Evolutionary conservation across 2,113 vertebrate species (phyloP).

Genomic region (Passer montanus): DNA sequence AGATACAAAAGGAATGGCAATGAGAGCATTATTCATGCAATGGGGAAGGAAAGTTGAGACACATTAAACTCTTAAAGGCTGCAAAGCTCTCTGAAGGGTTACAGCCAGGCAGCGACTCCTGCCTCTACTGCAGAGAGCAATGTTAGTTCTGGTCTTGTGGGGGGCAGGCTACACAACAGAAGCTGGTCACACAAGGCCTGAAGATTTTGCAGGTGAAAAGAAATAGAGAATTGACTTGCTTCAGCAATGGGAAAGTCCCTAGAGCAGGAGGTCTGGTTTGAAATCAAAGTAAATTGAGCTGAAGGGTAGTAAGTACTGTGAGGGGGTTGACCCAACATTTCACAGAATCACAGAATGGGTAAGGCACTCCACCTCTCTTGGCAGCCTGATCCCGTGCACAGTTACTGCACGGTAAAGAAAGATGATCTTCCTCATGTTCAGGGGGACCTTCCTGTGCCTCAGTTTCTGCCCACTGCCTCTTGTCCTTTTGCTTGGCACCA

Average conservation of each 20-base stretch:
- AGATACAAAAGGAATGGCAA: not conserved
- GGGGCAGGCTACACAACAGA: accelerated
- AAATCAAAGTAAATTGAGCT: not conserved
- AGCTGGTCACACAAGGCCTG: not conserved
- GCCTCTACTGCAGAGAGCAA: not conserved
- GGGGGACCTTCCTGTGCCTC: not conserved
- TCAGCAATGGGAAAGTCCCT: not conserved
- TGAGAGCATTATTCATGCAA: not conserved
- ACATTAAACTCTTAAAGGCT: not conserved
- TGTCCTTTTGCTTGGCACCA: not conserved
- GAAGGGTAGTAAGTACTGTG: not conserved
- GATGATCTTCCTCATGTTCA: not conserved
- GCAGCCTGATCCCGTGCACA: not conserved
- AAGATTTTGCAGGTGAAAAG: not conserved
- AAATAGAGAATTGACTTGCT: not conserved
- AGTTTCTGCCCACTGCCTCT: not conserved
- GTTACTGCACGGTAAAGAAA: not conserved
- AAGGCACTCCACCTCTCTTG: too few relatives aligned
- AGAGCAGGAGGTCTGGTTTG: not conserved
- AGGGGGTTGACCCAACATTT: accelerated
- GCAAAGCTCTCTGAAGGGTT: not conserved
- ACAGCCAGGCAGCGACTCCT: not conserved
- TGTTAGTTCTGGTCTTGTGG: not conserved
- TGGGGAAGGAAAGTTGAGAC: not conserved
- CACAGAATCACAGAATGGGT: not conserved